A percentile compares a stretch with the other conserved stretches of the same genome.
phyloP scores from a whole-genome alignment of 1,140 invertebrate genomes.

The Melitaea cinxia region DNA sequence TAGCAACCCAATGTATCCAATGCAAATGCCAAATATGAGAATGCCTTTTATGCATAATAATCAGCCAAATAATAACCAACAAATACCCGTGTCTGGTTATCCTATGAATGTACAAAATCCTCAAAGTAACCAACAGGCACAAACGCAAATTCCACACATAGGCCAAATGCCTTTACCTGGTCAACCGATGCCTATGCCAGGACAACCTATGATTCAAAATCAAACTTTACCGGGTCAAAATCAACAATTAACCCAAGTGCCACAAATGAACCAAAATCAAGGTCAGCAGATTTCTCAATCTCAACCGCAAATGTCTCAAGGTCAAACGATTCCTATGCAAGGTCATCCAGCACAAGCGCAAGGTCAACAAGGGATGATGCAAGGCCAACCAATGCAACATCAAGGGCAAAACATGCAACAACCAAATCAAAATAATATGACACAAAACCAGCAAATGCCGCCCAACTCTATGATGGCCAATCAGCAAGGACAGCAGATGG shows the following conservation, averaged over 20 bases:
- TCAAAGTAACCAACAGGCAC: slow-evolving; percentile 52
- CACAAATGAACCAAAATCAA: slow-evolving; percentile 40
- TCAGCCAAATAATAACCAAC: slow-evolving; percentile 55
- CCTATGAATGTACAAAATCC: slow-evolving; percentile 58
- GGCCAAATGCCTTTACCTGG: slow-evolving; percentile 38
- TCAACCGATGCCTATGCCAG: slow-evolving; percentile 36
- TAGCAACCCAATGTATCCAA: slow-evolving; percentile 57
- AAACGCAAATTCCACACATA: slow-evolving; percentile 44
- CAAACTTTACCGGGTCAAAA: slow-evolving; percentile 50
- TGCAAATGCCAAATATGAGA: slow-evolving; percentile 76
- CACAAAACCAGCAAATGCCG: slow-evolving; percentile 55
- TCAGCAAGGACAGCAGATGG: slow-evolving; percentile 41
- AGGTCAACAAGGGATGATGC: slow-evolving; percentile 58
- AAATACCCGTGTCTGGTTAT: slow-evolving; percentile 56
- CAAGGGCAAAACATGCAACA: slow-evolving; percentile 55
- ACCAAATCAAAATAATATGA: slow-evolving; percentile 52
- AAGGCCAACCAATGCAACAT: slow-evolving; percentile 47
- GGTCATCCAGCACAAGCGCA: slow-evolving; percentile 51
- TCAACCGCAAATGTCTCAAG: slow-evolving; percentile 49
- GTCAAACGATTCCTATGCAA: slow-evolving; percentile 61
- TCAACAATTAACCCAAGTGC: slow-evolving; percentile 42
- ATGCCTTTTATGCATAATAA: slow-evolving; percentile 65
- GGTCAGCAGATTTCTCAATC: slow-evolving; percentile 47
- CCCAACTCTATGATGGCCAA: slow-evolving; percentile 46
- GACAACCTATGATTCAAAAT: slow-evolving; percentile 44